Conservation (phyloP, 53 echinoderm and acorn worm species). For the Zoroaster sp. region DNA sequence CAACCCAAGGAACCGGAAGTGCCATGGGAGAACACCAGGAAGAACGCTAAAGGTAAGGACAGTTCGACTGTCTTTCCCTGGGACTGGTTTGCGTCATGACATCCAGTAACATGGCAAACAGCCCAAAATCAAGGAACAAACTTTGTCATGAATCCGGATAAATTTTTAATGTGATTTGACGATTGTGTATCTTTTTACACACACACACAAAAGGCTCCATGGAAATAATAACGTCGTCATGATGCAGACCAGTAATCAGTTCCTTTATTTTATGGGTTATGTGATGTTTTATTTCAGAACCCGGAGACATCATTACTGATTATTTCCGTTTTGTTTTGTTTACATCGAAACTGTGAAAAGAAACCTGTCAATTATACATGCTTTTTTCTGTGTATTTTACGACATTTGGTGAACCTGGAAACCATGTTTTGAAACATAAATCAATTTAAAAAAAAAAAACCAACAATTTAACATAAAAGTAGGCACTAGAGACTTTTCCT, state of each 20-base stretch:
- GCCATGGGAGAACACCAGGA: conserved; percentile 71
- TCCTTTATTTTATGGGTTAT: background rate
- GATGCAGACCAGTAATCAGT: conserved; percentile 16
- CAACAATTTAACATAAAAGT: too few species aligned
- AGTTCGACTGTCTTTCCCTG: conserved; percentile 58
- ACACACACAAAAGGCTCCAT: background rate
- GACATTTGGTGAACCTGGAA: background rate
- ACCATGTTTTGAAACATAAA: background rate
- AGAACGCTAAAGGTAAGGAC: conserved; percentile 61
- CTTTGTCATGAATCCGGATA: background rate
- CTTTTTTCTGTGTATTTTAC: background rate
- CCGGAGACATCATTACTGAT: background rate
- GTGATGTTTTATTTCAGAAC: background rate
- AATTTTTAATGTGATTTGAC: background rate
- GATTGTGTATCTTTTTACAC: background rate
- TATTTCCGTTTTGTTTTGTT: background rate
- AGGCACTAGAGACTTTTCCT: too few species aligned
- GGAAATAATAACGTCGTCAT: conserved; percentile 10
- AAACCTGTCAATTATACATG: too few species aligned
- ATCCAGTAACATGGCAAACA: background rate
- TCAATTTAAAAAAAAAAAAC: too few species aligned
- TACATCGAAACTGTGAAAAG: background rate
- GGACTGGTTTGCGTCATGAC: conserved; percentile 56
- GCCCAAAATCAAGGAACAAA: conserved; percentile 15
- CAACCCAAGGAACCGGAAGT: conserved; percentile 68